Evolutionary conservation across 1,140 invertebrate genomes (phyloP).

Genomic region (Daktulosphaira vitifoliae): DNA sequence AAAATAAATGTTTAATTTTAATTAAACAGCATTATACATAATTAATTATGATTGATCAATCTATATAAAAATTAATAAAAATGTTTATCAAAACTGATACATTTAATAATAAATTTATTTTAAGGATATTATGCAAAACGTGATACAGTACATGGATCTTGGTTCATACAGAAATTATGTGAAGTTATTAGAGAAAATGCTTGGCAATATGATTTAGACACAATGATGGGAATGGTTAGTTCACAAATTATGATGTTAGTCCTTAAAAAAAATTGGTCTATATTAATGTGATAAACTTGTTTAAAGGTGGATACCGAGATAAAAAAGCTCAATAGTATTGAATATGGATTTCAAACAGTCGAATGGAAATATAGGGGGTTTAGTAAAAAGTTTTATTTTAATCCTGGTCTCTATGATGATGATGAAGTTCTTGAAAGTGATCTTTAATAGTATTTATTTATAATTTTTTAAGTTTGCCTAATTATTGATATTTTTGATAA

Average conservation of each 20-base stretch:
- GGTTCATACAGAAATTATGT: constrained; percentile 32
- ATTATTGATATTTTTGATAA: too few species aligned
- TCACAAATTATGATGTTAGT: neutral
- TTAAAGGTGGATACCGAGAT: constrained; percentile 21
- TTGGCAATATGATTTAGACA: constrained; percentile 15
- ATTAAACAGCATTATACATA: too few species aligned
- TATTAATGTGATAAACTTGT: neutral
- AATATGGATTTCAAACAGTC: constrained; percentile 20
- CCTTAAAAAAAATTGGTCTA: neutral
- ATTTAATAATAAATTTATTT: too few species aligned
- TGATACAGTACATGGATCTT: constrained; percentile 9
- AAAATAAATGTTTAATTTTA: too few species aligned
- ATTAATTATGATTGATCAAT: too few species aligned
- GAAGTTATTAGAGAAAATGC: constrained; percentile 28
- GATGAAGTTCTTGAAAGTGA: neutral
- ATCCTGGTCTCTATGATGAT: constrained; percentile 30
- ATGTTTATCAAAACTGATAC: too few species aligned
- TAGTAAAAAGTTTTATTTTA: constrained; percentile 31
- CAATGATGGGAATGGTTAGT: constrained; percentile 31
- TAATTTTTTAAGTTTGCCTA: too few species aligned
- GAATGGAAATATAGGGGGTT: constrained; percentile 17
- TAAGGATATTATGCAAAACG: constrained; percentile 22
- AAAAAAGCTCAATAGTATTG: neutral
- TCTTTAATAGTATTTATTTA: neutral
- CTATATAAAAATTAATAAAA: too few species aligned